Conservation (phyloP, 2,797 vertebrate species). For the Rhinoraja longicauda region DNA sequence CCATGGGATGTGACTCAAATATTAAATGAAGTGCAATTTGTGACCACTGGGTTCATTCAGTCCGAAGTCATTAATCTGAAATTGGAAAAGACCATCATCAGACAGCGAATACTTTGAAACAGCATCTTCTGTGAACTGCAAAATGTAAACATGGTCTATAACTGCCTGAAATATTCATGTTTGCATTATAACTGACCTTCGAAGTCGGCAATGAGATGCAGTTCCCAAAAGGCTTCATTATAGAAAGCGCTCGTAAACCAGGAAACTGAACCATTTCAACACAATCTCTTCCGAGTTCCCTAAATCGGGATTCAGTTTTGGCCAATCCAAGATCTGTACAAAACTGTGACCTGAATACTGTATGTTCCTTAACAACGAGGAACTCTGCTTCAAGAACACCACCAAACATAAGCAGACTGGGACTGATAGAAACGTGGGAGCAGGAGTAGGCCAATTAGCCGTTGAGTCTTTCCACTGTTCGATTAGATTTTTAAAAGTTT, state of each 20-base stretch:
- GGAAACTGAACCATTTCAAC: not conserved
- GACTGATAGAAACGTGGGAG: not conserved
- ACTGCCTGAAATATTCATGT: slow-evolving; percentile 21
- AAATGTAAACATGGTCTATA: not conserved
- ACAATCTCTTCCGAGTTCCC: not conserved
- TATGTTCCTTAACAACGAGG: not conserved
- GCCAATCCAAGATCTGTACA: not conserved
- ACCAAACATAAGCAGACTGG: not conserved
- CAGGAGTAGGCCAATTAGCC: too few species aligned
- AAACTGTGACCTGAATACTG: too few species aligned
- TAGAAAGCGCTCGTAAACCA: not conserved
- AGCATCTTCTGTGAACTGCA: not conserved
- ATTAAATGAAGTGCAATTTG: not conserved
- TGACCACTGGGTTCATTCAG: not conserved
- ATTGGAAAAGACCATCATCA: not conserved
- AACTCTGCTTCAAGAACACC: not conserved
- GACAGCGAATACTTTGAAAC: not conserved
- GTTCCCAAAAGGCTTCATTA: slow-evolving; percentile 15
- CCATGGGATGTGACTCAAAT: not conserved
- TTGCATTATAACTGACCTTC: not conserved
- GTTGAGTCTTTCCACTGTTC: too few species aligned
- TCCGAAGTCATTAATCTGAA: not conserved
- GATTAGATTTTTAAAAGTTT: too few species aligned
- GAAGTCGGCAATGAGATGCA: not conserved
- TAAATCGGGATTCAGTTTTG: not conserved